Base-by-base conservation (phyloP, 2,888 invertebrate genomes). In the Geotrupes spiniger region DNA sequence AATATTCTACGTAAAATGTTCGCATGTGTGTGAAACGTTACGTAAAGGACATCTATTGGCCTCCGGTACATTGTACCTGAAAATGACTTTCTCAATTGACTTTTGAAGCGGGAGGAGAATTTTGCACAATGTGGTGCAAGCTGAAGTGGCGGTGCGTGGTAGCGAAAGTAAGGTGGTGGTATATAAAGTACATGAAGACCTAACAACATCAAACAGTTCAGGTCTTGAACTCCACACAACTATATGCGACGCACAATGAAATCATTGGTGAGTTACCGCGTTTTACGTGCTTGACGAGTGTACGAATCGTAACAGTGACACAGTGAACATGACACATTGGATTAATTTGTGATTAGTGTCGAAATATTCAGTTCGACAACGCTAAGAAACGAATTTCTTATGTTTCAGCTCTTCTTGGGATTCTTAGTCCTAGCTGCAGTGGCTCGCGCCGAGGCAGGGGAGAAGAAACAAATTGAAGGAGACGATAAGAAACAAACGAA, bases 401-500 rank as follows among this genome's bases (percentile, higher is more conserved):
- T 41, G 37, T 63, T 63, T 14, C 55, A 60, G 61, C 46, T 61
- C 46, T 55, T 82, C 74, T 75, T 85, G 76, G 81, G 82, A 75
- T 79, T 87, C 78, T 81, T 89, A 78, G 77, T 80, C 74, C 84
- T 89, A 77, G 78, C 81, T 76, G 87, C 73, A 60, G 69, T 84
- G 72, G 83, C 84, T 55, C 74, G 76, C 65, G 87, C 81, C 62
- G 82, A 83, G 78, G 83, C 84, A 73, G 79, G 81, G 71, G 79
- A 81, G 71, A 78, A 80, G 78, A 80, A 83, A 78, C 81, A 81
- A 71, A 54, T 53, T 31, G 54, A 47, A 38, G 56, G 61, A 46
- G 61, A 50, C 28, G 85, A 85, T 55, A 87, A 89, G 78, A 89
- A 89, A 72, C 80, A 87, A 71, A 87, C 87, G 75, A 89, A 90